Evolutionary conservation across 1,140 invertebrate genomes (phyloP).

Genomic region (Calliopsis andreniformis): DNA sequence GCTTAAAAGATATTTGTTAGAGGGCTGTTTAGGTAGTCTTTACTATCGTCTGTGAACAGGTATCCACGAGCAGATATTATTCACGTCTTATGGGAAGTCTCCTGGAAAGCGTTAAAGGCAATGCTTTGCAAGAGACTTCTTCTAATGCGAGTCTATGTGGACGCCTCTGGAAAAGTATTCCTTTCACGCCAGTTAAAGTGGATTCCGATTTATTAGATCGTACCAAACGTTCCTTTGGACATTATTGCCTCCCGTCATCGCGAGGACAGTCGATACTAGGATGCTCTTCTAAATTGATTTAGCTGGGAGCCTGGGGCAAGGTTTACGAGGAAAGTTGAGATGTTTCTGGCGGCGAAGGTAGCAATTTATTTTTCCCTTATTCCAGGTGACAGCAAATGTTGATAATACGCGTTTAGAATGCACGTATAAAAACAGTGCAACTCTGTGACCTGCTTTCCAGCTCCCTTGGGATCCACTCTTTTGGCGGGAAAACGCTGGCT

Average conservation of each 20-base stretch:
- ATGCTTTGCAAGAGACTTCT: neutral
- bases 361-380: too few species aligned
- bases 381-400: too few species aligned
- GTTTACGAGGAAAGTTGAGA: too few species aligned
- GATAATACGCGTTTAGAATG: too few species aligned
- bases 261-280: neutral
- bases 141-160: neutral
- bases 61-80: neutral
- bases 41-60: neutral
- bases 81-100: too few species aligned
- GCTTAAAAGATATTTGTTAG: constrained; percentile 25
- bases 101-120: too few species aligned
- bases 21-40: neutral
- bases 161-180: neutral
- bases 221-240: neutral
- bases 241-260: constrained; percentile 17
- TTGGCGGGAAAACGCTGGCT: neutral
- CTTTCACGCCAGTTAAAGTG: constrained; percentile 8
- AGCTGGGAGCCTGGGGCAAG: too few species aligned
- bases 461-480: too few species aligned
- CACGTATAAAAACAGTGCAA: too few species aligned
- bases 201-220: constrained; percentile 35
- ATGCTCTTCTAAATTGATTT: too few species aligned
- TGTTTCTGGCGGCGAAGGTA: too few species aligned
- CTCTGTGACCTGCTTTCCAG: too few species aligned